Evolutionary conservation across 2,113 vertebrate genomes (phyloP).

Genomic region (Petroica traversi): DNA sequence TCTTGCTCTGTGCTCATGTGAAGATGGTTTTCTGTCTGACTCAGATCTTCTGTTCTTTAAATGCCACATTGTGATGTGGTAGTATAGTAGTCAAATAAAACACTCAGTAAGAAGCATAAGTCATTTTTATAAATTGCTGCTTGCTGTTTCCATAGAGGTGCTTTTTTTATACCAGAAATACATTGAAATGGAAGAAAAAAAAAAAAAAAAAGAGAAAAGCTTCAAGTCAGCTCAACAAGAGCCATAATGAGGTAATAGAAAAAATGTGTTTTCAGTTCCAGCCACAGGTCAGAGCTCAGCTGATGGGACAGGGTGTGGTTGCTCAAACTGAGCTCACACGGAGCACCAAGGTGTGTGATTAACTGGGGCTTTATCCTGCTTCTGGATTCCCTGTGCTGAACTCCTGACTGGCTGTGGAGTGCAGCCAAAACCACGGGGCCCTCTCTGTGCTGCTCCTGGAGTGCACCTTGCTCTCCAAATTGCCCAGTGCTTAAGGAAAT

Average conservation of each 20-base stretch:
- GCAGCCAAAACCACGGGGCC: neutral
- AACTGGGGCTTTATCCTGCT: neutral
- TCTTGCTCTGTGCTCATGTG: neutral
- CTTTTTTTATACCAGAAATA: neutral
- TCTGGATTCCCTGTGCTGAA: neutral
- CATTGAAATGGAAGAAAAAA: neutral
- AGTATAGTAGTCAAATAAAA: neutral
- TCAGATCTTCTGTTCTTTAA: neutral
- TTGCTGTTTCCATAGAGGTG: neutral
- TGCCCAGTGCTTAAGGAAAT: neutral
- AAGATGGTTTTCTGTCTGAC: neutral
- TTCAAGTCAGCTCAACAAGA: neutral
- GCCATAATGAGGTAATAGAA: neutral
- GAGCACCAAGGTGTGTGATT: neutral
- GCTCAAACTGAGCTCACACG: accelerated
- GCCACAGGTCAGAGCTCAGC: neutral
- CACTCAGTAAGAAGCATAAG: neutral
- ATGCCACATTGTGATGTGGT: neutral
- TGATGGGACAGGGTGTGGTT: neutral
- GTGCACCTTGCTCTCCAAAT: neutral
- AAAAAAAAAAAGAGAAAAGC: neutral
- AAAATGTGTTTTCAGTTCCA: neutral
- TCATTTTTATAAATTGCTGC: neutral
- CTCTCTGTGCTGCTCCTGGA: neutral
- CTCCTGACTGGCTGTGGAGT: accelerated